These are phyloP conservation scores for Podabrus alpinus DNA, from an alignment of 2,888 invertebrate species.

Conservation along the genomic window DNA sequence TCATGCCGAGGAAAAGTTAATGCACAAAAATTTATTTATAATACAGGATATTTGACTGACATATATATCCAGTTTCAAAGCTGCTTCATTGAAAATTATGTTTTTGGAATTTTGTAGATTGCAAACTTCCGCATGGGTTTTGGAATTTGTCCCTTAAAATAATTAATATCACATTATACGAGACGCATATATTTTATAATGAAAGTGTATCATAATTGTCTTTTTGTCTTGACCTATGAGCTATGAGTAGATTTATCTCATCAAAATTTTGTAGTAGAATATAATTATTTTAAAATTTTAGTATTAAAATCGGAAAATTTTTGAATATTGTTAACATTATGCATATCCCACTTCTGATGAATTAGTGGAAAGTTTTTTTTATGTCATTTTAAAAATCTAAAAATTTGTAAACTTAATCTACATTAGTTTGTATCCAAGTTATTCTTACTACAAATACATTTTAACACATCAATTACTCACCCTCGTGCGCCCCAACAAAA, in stretches of 20 bases:
- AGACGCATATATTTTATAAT: no score
- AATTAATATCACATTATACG: not conserved
- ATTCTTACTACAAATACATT: not conserved
- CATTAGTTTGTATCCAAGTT: not conserved
- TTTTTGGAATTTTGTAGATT: not conserved
- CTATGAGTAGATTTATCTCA: no score
- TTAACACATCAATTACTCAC: constrained; percentile 62
- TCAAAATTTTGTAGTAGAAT: no score
- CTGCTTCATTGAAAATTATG: not conserved
- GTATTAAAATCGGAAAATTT: no score
- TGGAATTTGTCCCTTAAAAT: not conserved
- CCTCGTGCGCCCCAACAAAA: constrained; percentile 76
- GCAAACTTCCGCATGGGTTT: not conserved
- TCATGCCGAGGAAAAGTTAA: not conserved
- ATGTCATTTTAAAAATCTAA: no score
- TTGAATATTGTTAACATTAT: no score
- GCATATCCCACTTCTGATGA: no score
- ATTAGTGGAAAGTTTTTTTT: no score
- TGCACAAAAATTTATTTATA: not conserved
- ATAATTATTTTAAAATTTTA: no score
- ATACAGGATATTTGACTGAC: not conserved
- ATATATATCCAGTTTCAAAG: not conserved
- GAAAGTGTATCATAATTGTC: no score
- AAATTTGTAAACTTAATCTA: no score
- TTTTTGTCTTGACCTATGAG: not conserved